Evolutionary conservation across 2,888 invertebrate species (phyloP), one percentile per base, ranked within the genome.

Genomic region (Clanis bilineata): DNA sequence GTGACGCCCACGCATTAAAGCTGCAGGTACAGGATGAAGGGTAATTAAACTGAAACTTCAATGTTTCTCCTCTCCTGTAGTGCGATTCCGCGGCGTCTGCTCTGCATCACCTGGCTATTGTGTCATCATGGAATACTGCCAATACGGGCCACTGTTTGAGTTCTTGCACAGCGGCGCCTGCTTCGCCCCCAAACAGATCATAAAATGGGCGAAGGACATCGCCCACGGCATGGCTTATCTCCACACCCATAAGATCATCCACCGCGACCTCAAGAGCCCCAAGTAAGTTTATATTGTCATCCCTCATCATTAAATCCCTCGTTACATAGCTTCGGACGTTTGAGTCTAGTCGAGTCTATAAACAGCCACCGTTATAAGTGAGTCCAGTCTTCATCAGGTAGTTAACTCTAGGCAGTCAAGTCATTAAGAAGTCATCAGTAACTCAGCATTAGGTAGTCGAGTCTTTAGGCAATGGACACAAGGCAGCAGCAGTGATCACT

Each of bases 51-150:
- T n/a, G n/a, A n/a, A n/a, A n/a, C n/a, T n/a, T n/a, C n/a, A n/a
- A n/a, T n/a, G n/a, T n/a, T n/a, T n/a, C 15, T 55, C 56, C 51
- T 58, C 56, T 56, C 54, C 66, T 69, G 3, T 69, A 90, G 92
- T 92, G 0, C 79, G 85, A 0, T 98, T 98, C 85, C 95, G 94
- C 82, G 99, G 99, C 56, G 97, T 99, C 4, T 99, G 98, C 82
- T 97, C 97, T 0, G 96, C 97, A 80, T 95, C 97, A 5, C 98
- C 98, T 0, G 96, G 96, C 74, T 98, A 96, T 81, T 98, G 98
- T 83, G 97, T 99, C 69, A 95, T 99, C 59, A 99, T 99, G 99
- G 99, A 99, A 83, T 99, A 95, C 87, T 99, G 99, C 83, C 97
- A 98, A 2, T 96, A 97, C 76, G 99, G 99, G 2, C 97, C 98